Base-by-base conservation (phyloP, 2,113 vertebrate species). In the Neomonachus schauinslandi region DNA sequence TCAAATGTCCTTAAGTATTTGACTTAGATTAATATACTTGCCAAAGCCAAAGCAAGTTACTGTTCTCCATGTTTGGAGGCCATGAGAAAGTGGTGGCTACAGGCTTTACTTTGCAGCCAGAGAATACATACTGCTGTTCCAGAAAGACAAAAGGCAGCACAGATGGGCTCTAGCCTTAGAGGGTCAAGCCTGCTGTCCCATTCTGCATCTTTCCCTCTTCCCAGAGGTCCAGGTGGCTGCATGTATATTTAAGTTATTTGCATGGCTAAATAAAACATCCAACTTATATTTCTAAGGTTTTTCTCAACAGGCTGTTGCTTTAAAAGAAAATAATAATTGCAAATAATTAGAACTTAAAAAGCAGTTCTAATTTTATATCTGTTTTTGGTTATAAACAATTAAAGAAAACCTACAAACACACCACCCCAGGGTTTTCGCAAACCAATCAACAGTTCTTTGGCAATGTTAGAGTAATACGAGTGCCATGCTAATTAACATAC, bases 381-480 rank as follows among this genome's bases (percentile, higher is more conserved):
- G 39, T 55, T 94, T 95, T 97, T 97, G 84, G 65, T 79, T 97
- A 76, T 91, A 85, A 93, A 95, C 94, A 94, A 88, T 15, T 90
- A 96, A 98, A 96, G 55, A 96, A 95, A 97, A 95, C 51, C 86
- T 81, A 90, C 46, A 61, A 5, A 89, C 33, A 95, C 65, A 94
- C 3, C 92, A 77, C 76, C 72, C 74, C 46, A 55, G 51, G 49
- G 36, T 59, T 95, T 89, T 63, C 83, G 89, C n/a, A 67, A 93
- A 94, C 22, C 39, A 94, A 88, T 94, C 84, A 89, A 91, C 46
- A 91, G 88, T 96, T 98, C 97, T 98, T 98, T 98, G 97, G 98
- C 97, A 96, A 97, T 82, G 72, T 94, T 91, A 89, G 49, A 92
- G 55, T 91, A 84, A 96, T 26, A 51, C 33, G 89, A 94, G 61